A percentile compares a stretch with the other conserved stretches of the same genome.
Evolutionary conservation across 2,797 vertebrate genomes (phyloP).

Genomic region (Ptychadena robeensis): DNA sequence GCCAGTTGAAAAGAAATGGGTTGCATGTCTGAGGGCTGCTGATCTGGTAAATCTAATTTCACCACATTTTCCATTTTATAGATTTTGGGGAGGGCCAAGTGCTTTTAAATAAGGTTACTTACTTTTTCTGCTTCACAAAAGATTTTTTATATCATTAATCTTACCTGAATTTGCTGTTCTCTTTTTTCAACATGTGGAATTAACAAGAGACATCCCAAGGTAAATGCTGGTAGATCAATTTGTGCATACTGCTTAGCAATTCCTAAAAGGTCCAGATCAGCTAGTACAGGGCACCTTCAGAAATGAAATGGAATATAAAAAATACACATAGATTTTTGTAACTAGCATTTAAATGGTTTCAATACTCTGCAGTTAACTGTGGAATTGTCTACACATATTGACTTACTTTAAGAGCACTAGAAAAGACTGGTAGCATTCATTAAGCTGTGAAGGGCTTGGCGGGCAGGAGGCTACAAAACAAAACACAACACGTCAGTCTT

Average conservation of each 20-base stretch:
- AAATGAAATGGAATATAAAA: conserved; percentile 16
- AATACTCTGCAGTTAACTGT: neutral
- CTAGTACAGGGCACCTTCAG: conserved; percentile 88
- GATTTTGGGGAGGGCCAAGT: too few species aligned
- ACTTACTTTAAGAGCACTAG: conserved; percentile 87
- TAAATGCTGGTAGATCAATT: conserved; percentile 84
- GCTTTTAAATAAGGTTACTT: too few species aligned
- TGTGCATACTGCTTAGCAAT: conserved; percentile 91
- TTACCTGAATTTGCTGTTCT: conserved; percentile 87
- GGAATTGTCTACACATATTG: conserved; percentile 23
- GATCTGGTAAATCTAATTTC: too few species aligned
- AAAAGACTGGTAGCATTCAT: conserved; percentile 85
- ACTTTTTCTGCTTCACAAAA: too few species aligned
- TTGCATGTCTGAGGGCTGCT: too few species aligned
- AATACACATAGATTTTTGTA: neutral
- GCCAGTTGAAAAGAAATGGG: too few species aligned
- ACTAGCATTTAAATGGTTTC: neutral
- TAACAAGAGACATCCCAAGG: conserved; percentile 87
- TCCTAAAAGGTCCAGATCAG: conserved; percentile 86
- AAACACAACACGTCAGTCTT: neutral
- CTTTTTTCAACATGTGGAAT: conserved; percentile 83
- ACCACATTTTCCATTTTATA: too few species aligned
- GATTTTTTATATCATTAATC: neutral
- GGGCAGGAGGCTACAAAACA: conserved; percentile 83
- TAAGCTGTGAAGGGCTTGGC: conserved; percentile 80